Conservation (phyloP, 1,140 invertebrate species). For the Ostrea denselamellosa region DNA sequence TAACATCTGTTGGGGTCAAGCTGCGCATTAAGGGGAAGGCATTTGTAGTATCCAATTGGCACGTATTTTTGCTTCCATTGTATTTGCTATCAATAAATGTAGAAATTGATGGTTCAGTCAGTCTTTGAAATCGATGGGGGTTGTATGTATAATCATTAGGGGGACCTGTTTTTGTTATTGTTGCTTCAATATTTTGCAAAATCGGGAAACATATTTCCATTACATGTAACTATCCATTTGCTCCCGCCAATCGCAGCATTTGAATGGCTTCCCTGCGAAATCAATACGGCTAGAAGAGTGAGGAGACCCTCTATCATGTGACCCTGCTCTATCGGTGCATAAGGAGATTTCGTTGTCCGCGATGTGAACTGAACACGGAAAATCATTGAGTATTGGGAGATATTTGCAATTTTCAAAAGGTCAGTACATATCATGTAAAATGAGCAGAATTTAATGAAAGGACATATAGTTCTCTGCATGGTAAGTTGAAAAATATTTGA, state of each 20-base stretch:
- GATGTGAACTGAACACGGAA: slow-evolving; percentile 5
- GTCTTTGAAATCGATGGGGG: neutral
- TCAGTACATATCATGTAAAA: neutral
- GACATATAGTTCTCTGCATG: neutral
- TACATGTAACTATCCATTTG: neutral
- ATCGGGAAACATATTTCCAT: neutral
- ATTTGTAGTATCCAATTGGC: neutral
- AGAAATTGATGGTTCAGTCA: neutral
- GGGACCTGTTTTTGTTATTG: neutral
- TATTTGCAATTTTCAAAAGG: neutral
- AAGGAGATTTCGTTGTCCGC: neutral
- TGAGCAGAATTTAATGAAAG: neutral
- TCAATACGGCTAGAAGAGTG: slow-evolving; percentile 14
- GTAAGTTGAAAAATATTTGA: neutral
- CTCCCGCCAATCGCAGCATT: neutral
- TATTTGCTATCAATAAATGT: neutral
- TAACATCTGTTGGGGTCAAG: slow-evolving; percentile 7
- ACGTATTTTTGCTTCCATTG: neutral
- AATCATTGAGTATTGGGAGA: neutral
- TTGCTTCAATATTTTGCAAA: neutral
- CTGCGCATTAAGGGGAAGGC: neutral
- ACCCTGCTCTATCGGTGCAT: neutral
- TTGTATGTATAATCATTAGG: neutral
- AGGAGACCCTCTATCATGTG: neutral
- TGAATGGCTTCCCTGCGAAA: neutral